phyloP scores from a whole-genome alignment of 2,888 invertebrate genomes.

The Arenicola marina region DNA sequence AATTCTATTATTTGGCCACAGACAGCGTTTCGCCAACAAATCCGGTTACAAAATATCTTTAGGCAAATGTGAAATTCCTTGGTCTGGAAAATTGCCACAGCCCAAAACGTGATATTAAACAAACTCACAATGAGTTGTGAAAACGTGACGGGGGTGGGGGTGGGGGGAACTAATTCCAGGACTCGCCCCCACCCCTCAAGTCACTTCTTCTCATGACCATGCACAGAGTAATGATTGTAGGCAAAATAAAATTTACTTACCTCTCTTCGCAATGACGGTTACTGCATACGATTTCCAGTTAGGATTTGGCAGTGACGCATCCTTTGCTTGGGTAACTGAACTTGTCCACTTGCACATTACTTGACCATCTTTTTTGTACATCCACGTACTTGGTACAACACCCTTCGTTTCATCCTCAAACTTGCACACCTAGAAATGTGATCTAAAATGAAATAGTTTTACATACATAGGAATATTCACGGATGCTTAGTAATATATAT shows the following conservation, averaged over 20 bases:
- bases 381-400: not conserved
- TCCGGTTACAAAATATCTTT: not conserved
- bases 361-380: not conserved
- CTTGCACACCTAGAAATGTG: not conserved
- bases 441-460: not conserved
- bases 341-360: not conserved
- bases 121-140: too few species aligned
- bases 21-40: not conserved
- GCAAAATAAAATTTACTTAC: too few species aligned
- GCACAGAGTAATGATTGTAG: too few species aligned
- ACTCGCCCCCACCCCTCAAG: too few species aligned
- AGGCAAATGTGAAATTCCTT: too few species aligned
- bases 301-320: not conserved
- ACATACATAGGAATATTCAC: not conserved
- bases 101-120: too few species aligned
- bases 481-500: not conserved
- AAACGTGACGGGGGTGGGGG: too few species aligned
- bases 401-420: not conserved
- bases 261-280: too few species aligned
- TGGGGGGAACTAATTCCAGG: too few species aligned
- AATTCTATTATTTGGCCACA: not conserved
- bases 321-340: not conserved
- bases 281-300: not conserved
- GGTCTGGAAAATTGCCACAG: too few species aligned
- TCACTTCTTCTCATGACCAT: too few species aligned